A percentile compares a stretch with the other conserved stretches of the same genome.
Evolutionary conservation across 2,113 vertebrate genomes (phyloP).

Genomic region (Ariopsis seemanni): DNA sequence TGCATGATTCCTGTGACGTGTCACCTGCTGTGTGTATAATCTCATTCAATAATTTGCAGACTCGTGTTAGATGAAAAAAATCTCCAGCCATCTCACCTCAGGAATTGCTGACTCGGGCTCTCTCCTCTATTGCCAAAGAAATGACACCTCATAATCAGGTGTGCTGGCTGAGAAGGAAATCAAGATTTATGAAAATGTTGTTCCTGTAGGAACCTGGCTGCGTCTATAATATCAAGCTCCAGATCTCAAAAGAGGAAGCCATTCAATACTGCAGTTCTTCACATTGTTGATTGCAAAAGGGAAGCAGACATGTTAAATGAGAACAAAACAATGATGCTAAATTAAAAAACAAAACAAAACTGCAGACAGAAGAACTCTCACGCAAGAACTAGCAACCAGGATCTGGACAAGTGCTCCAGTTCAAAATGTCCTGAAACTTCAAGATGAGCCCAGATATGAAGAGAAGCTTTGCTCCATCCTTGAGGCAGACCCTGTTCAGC

Average conservation of each 20-base stretch:
- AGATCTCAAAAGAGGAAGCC: slow-evolving; percentile 25
- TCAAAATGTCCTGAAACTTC: slow-evolving; percentile 30
- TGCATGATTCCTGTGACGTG: slow-evolving; percentile 4
- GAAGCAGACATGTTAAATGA: slow-evolving; percentile 64
- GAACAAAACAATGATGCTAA: slow-evolving; percentile 59
- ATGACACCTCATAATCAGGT: slow-evolving; percentile 50
- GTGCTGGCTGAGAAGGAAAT: slow-evolving; percentile 62
- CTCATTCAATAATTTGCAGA: slow-evolving; percentile 53
- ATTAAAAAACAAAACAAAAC: slow-evolving; percentile 42
- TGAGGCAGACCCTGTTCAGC: slow-evolving; percentile 38
- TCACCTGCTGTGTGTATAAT: slow-evolving; percentile 48
- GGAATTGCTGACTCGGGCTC: slow-evolving; percentile 10
- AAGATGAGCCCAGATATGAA: slow-evolving; percentile 52
- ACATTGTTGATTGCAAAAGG: slow-evolving; percentile 73
- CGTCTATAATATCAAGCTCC: not conserved
- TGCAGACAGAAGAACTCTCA: slow-evolving; percentile 62
- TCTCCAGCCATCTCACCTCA: slow-evolving; percentile 31
- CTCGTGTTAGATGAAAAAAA: slow-evolving; percentile 46
- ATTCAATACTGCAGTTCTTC: slow-evolving; percentile 63
- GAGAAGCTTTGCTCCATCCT: slow-evolving; percentile 30
- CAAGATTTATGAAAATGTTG: slow-evolving; percentile 62
- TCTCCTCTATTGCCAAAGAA: slow-evolving; percentile 46
- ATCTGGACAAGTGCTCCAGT: slow-evolving; percentile 11
- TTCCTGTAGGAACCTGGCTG: slow-evolving; percentile 51
- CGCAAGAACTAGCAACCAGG: slow-evolving; percentile 6